Evolutionary conservation across 2,113 vertebrate species (phyloP), one percentile per base, ranked within the genome.

Genomic region (Malaclemys terrapin): DNA sequence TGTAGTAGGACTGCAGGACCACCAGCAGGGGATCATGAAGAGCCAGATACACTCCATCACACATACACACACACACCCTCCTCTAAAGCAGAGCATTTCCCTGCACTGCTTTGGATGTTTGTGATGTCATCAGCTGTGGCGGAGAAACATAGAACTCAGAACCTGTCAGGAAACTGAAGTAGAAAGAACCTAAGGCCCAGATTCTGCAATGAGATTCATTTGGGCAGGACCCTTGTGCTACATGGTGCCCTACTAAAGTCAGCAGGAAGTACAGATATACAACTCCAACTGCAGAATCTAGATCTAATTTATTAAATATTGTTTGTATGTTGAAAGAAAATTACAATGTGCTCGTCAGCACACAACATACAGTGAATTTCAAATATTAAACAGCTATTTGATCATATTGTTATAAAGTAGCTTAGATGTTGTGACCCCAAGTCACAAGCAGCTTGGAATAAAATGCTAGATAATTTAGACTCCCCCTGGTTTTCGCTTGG

Each of bases 311-410:
- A 53, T 81, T 81, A 12, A 20, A 76, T 13, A 17, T 54, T 42
- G 38, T 57, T 86, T 82, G 6, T 84, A 53, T 92, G 49, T 78
- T 91, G 69, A 87, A 31, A 81, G 2, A 25, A 83, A 94, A 89
- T 4, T 1, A 1, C 2, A 49, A 0, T 85, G 88, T 88, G 59
- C 76, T 9, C 19, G 75, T 22, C 65, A 1, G 10, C 31, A 84
- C 53, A 22, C n/a, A 42, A 24, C 19, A 38, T 5, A 72, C 20
- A 29, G 35, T 1, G 35, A 38, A 56, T 84, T 81, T 89, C 49
- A 85, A 50, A 45, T 45, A 6, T 79, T 49, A 42, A 2, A 85
- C 17, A 89, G 9, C 17, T 91, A 42, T 75, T 79, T 56, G 54
- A 25, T 10, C 47, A 8, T 5, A 24, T 89, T 89, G 35, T 62